Percentiles rank a stretch among this genome's conserved stretches.
Evolutionary conservation across 1,140 invertebrate species (phyloP).

Genomic region (Periplaneta americana): DNA sequence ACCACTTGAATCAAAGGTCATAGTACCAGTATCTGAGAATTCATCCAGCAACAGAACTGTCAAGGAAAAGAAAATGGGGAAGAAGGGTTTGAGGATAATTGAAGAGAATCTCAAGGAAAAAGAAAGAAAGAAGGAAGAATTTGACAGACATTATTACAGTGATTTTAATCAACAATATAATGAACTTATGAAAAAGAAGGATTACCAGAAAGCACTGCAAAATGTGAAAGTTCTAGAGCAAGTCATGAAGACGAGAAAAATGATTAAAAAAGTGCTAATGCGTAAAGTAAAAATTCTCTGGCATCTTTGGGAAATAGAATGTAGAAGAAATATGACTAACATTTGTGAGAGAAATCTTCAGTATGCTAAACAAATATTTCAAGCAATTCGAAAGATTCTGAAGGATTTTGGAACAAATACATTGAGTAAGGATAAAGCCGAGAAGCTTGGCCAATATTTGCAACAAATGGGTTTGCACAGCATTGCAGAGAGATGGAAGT

Average conservation of each 20-base stretch:
- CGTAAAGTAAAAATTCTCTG: neutral
- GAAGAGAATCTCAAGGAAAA: conserved; percentile 12
- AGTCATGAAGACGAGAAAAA: neutral
- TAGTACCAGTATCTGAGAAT: conserved; percentile 15
- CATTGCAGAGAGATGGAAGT: conserved; percentile 14
- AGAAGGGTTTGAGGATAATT: neutral
- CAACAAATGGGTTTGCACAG: conserved; percentile 18
- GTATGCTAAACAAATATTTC: neutral
- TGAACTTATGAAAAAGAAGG: neutral
- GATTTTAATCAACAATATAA: neutral
- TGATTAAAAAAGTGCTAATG: conserved; percentile 2
- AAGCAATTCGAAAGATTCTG: neutral
- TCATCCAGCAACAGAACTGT: neutral
- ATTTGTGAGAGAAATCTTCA: neutral
- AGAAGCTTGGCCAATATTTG: conserved; percentile 4
- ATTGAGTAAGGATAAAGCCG: neutral
- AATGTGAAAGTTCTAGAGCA: neutral
- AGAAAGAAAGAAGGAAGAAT: conserved; percentile 6
- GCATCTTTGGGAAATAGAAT: neutral
- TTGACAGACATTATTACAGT: neutral
- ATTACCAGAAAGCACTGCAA: neutral
- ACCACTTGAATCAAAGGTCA: neutral
- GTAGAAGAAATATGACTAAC: conserved; percentile 1
- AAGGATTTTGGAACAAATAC: neutral
- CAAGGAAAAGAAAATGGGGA: conserved; percentile 11